Percentiles rank a stretch among this genome's conserved stretches.
Conservation (phyloP, 2,113 vertebrate species). For the Daphoenositta chrysoptera region DNA sequence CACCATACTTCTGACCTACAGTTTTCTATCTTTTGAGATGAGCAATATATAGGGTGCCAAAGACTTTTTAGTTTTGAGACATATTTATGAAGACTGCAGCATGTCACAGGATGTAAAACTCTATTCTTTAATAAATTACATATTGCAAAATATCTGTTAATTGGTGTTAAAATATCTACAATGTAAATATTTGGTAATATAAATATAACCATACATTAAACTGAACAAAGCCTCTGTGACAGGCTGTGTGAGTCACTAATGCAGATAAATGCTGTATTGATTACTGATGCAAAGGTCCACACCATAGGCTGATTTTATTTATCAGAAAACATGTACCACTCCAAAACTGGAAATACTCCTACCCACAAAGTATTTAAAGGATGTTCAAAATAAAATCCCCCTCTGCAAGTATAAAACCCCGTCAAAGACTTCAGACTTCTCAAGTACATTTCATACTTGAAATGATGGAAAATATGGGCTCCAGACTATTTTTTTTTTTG, state of each 20-base stretch:
- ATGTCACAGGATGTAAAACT: neutral
- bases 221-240: neutral
- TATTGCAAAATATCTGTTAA: neutral
- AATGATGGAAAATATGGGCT: neutral
- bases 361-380: slow-evolving; percentile 51
- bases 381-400: slow-evolving; percentile 51
- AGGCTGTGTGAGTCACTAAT: slow-evolving; percentile 6
- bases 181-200: neutral
- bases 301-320: slow-evolving; percentile 49
- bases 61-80: neutral
- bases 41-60: neutral
- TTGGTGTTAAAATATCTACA: neutral
- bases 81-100: neutral
- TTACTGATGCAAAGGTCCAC: slow-evolving; percentile 14
- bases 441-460: neutral
- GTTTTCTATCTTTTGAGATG: neutral
- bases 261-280: slow-evolving; percentile 3
- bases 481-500: neutral
- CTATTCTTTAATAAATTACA: neutral
- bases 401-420: slow-evolving; percentile 28
- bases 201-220: neutral
- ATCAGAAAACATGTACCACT: slow-evolving; percentile 1
- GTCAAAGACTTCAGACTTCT: slow-evolving; percentile 11
- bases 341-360: slow-evolving; percentile 51
- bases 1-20: neutral